phyloP scores from a whole-genome alignment of 2,797 vertebrate genomes.

The Alcedo quadribrachys region DNA sequence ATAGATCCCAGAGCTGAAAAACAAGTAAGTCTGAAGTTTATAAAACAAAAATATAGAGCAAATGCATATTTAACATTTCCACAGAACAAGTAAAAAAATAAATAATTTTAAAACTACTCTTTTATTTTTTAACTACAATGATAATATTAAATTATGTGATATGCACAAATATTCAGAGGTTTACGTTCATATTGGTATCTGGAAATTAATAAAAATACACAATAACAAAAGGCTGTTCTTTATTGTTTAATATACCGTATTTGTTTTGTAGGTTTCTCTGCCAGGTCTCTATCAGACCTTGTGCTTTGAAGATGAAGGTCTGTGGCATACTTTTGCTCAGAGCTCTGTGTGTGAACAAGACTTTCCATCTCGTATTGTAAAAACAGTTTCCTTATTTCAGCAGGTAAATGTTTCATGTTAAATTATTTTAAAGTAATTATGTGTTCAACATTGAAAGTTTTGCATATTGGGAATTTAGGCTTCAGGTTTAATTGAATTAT shows the following conservation, averaged over 20 bases:
- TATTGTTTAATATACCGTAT: neutral
- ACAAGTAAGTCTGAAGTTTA: neutral
- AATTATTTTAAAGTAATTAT: neutral
- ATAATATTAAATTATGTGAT: neutral
- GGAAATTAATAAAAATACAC: neutral
- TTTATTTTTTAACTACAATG: neutral
- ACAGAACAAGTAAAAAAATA: neutral
- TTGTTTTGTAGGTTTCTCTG: constrained; percentile 84
- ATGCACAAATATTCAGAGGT: neutral
- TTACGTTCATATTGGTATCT: neutral
- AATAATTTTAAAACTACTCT: neutral
- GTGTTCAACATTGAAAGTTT: neutral
- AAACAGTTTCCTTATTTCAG: constrained; percentile 92
- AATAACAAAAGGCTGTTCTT: neutral
- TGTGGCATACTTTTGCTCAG: constrained; percentile 90
- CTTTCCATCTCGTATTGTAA: constrained; percentile 85
- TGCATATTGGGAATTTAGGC: neutral
- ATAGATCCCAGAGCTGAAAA: neutral
- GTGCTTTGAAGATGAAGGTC: constrained; percentile 86
- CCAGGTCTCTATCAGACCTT: constrained; percentile 88
- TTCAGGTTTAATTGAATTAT: neutral
- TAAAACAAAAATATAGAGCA: neutral
- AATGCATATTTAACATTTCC: neutral
- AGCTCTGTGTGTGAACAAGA: constrained; percentile 93
- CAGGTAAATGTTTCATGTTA: constrained; percentile 81